Evolutionary conservation across 2,888 invertebrate species (phyloP).

Genomic region (Agrenia bidenticulata): DNA sequence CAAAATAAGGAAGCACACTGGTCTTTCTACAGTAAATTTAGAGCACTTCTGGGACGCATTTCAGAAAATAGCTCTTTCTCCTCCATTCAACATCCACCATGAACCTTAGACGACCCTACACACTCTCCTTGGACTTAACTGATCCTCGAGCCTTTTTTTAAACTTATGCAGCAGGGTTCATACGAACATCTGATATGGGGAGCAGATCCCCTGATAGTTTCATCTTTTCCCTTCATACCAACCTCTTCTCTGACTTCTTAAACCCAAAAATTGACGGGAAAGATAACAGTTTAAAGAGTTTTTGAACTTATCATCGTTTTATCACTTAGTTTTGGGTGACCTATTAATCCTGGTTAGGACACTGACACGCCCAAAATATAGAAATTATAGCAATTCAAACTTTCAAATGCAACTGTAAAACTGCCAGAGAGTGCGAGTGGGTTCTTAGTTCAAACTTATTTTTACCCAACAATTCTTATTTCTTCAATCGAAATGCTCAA

Average conservation of each 20-base stretch:
- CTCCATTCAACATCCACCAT: constrained; percentile 40
- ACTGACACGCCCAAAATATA: no score
- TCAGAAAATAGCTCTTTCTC: constrained; percentile 54
- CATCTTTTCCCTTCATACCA: constrained; percentile 11
- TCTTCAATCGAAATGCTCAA: no score
- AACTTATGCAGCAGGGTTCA: constrained; percentile 22
- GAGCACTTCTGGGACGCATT: constrained; percentile 53
- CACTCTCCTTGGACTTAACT: constrained; percentile 13
- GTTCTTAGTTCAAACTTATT: no score
- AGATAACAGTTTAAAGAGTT: constrained; percentile 16
- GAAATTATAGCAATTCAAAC: no score
- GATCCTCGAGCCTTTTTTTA: constrained; percentile 20
- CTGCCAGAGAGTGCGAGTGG: no score
- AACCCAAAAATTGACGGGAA: constrained; percentile 5
- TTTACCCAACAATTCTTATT: no score
- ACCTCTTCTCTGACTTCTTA: constrained; percentile 10
- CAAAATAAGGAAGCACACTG: constrained; percentile 18
- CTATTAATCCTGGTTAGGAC: neutral
- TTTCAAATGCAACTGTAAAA: no score
- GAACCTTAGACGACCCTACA: constrained; percentile 23
- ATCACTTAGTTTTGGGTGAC: constrained; percentile 17
- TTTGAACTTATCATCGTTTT: constrained; percentile 15
- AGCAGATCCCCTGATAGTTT: constrained; percentile 10
- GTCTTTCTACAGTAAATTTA: constrained; percentile 48
- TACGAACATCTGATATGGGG: constrained; percentile 19